Conservation (phyloP, 2,888 invertebrate genomes). For the Eulithis testata region DNA sequence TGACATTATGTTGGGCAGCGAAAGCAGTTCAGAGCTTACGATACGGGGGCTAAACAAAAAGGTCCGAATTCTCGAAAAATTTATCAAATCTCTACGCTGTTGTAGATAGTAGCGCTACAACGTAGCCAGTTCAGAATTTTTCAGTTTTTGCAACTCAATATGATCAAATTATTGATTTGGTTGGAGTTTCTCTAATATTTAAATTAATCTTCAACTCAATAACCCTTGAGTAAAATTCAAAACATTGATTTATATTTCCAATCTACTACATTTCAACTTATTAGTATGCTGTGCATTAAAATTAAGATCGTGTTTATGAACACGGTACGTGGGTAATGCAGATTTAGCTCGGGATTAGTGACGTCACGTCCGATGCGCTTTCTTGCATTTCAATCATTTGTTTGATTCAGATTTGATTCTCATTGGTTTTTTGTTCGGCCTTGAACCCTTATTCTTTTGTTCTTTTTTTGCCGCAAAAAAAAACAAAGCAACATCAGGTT, state of each 20-base stretch:
- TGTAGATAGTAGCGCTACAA: too few species aligned
- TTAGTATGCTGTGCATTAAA: conserved; percentile 14
- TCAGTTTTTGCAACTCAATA: too few species aligned
- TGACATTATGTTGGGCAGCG: too few species aligned
- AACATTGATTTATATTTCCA: too few species aligned
- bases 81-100: too few species aligned
- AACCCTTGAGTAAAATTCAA: too few species aligned
- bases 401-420: conserved; percentile 35
- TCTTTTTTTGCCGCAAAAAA: not conserved
- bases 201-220: too few species aligned
- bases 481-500: not conserved
- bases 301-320: conserved; percentile 46
- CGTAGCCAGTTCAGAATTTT: too few species aligned
- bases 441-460: conserved; percentile 46
- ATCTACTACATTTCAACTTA: not conserved
- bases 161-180: too few species aligned
- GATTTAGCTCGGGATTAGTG: conserved; percentile 56
- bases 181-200: too few species aligned
- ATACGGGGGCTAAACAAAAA: not conserved
- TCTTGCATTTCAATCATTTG: conserved; percentile 37
- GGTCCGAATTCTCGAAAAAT: too few species aligned
- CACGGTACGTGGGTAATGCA: conserved; percentile 47
- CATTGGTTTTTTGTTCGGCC: conserved; percentile 39
- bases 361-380: conserved; percentile 47
- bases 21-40: too few species aligned